Evolutionary conservation across 2,797 vertebrate genomes (phyloP), one percentile per base, ranked within the genome.

Genomic region (Lutjanus argentimaculatus): DNA sequence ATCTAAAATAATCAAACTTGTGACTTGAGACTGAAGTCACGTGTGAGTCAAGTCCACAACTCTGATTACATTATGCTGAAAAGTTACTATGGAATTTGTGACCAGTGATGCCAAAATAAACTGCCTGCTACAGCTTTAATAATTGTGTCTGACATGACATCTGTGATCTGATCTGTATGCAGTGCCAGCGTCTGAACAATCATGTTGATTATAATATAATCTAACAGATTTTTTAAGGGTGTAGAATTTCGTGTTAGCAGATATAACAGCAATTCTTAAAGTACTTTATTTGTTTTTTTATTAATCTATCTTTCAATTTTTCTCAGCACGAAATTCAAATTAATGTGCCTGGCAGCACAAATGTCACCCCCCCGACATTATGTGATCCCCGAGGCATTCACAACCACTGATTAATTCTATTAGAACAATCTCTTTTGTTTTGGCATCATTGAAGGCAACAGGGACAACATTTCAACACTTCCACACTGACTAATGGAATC

Each of bases 341-440:
- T 0, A 75, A 65, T 51, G 71, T 64, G 57, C 68, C 80, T 73
- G 52, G 48, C 49, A 63, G 56, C 76, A 63, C 22, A 83, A 87
- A 85, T 75, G 73, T 83, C 83, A 81, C 57, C 59, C 67, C 25
- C 13, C 22, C 17, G n/a, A 45, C 48, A 76, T 49, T 61, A 73
- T 52, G 58, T 61, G 21, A 75, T 83, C 77, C 79, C 40, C 0
- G 43, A 80, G 68, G 76, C 75, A 81, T 77, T 77, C 51, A 40
- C 72, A 75, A 76, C 15, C 56, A 7, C 67, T 79, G 72, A 89
- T 87, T 89, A 80, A 88, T 85, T 88, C 36, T 55, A 80, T 83
- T 67, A 68, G 53, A 85, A 72, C 59, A 83, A 63, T 81, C 65
- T 56, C 67, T 64, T 80, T 88, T 87, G 80, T 88, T 88, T 76